Percentiles rank a stretch among this genome's conserved stretches.
These are phyloP conservation scores for Vulpes ferrilata DNA, from an alignment of 2,113 vertebrate genomes.

Conservation along the genomic window DNA sequence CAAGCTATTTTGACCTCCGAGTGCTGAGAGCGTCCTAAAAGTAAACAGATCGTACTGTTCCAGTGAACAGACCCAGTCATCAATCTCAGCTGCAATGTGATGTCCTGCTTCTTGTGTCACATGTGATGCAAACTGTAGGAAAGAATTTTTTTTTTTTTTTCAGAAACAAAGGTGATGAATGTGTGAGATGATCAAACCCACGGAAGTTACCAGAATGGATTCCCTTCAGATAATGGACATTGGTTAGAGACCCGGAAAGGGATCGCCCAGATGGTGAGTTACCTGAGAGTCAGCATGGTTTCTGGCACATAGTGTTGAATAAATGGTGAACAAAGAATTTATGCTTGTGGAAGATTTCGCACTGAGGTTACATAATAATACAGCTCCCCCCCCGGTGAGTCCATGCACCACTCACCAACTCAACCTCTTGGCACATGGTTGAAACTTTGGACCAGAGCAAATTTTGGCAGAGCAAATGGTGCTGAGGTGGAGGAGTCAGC, in stretches of 20 bases:
- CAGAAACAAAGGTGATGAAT: not conserved
- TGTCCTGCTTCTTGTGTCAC: not conserved
- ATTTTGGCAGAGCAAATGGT: constrained; percentile 22
- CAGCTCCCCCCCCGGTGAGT: not conserved
- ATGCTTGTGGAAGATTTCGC: not conserved
- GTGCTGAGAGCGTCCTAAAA: not conserved
- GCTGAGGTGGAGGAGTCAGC: not conserved
- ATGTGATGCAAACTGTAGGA: not conserved
- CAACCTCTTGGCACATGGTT: not conserved
- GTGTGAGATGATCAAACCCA: not conserved
- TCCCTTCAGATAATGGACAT: not conserved
- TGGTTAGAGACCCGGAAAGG: not conserved
- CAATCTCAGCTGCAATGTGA: not conserved
- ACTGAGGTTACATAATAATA: not conserved
- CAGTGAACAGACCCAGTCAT: not conserved
- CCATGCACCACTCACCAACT: not conserved
- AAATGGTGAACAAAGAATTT: not conserved
- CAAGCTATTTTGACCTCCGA: not conserved
- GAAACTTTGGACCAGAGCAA: not conserved
- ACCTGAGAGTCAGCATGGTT: not conserved
- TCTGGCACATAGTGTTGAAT: not conserved
- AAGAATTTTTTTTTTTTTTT: not conserved
- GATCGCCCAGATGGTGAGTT: not conserved
- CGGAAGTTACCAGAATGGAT: not conserved
- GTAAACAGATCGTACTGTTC: not conserved